Percentiles rank a stretch among this genome's conserved stretches.
Evolutionary conservation across 1,140 invertebrate species (phyloP).

Genomic region (Drosophila watanabei): DNA sequence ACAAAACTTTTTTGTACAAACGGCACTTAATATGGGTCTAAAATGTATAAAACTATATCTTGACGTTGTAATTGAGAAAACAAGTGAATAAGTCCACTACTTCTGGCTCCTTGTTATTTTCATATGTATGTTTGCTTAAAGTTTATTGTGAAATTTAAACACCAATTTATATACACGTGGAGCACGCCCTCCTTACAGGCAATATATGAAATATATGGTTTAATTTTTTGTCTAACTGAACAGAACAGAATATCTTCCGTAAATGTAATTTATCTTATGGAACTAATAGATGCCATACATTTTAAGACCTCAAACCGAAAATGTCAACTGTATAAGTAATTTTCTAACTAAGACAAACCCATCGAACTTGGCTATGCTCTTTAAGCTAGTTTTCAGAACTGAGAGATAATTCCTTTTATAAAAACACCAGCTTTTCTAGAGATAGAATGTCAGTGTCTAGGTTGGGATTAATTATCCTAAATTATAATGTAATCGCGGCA

Average conservation of each 20-base stretch:
- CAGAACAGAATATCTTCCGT: background rate
- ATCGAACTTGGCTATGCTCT: background rate
- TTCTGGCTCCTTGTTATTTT: constrained; percentile 14
- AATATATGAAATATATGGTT: background rate
- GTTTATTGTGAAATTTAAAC: background rate
- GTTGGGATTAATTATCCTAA: constrained; percentile 1
- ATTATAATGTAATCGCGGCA: constrained; percentile 54
- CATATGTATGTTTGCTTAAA: constrained; percentile 10
- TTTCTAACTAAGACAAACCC: background rate
- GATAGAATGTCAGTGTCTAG: background rate
- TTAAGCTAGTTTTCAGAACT: background rate
- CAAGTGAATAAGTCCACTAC: constrained; percentile 9
- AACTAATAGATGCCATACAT: background rate
- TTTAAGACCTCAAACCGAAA: background rate
- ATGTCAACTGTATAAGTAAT: background rate
- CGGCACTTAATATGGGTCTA: constrained; percentile 66
- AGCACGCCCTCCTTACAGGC: background rate
- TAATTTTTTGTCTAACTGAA: background rate
- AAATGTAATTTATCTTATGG: background rate
- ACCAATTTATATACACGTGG: background rate
- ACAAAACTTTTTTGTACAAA: constrained; percentile 4
- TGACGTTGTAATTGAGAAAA: constrained; percentile 66
- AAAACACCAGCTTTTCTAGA: background rate
- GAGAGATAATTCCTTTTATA: background rate
- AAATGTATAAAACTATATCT: constrained; percentile 60